These are phyloP conservation scores for Malthinus seriepunctatus DNA, from an alignment of 2,888 invertebrate species.

Conservation along the genomic window DNA sequence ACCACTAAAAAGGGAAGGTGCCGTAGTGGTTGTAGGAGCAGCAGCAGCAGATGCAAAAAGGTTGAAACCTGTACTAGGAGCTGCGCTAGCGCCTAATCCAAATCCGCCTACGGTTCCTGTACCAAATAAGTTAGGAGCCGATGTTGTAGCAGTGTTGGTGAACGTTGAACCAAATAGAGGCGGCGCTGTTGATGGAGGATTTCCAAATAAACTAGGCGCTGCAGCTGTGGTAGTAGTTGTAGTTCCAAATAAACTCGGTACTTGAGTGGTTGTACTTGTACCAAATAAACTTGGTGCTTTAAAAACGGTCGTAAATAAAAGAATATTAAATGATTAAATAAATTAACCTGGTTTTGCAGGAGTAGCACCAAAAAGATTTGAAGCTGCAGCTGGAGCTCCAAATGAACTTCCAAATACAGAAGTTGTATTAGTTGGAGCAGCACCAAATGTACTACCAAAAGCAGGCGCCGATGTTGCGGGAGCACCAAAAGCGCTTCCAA, in stretches of 20 bases:
- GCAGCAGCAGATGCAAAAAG: constrained; percentile 47
- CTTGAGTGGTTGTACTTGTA: constrained; percentile 39
- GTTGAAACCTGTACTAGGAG: constrained; percentile 42
- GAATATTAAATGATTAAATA: constrained; percentile 39
- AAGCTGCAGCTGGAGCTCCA: constrained; percentile 36
- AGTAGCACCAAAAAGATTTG: constrained; percentile 57
- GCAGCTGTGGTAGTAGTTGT: constrained; percentile 48
- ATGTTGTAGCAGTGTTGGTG: constrained; percentile 46
- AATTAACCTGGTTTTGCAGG: constrained; percentile 38
- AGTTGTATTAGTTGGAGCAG: constrained; percentile 31
- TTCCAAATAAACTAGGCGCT: constrained; percentile 40
- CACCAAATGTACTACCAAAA: constrained; percentile 52
- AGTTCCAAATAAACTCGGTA: constrained; percentile 51
- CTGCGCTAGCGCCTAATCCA: constrained; percentile 43
- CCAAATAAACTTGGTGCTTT: constrained; percentile 54
- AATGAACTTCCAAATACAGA: constrained; percentile 44
- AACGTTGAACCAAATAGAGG: constrained; percentile 35
- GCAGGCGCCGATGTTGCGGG: constrained; percentile 38
- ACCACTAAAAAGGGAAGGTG: constrained; percentile 50
- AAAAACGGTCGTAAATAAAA: constrained; percentile 22
- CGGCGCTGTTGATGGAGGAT: constrained; percentile 16
- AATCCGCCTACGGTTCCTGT: constrained; percentile 42
- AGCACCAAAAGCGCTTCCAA: constrained; percentile 40
- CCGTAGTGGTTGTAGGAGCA: constrained; percentile 33
- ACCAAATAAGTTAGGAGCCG: constrained; percentile 52